phyloP scores from a whole-genome alignment of 2,113 vertebrate species.

The Spermophilus dauricus region DNA sequence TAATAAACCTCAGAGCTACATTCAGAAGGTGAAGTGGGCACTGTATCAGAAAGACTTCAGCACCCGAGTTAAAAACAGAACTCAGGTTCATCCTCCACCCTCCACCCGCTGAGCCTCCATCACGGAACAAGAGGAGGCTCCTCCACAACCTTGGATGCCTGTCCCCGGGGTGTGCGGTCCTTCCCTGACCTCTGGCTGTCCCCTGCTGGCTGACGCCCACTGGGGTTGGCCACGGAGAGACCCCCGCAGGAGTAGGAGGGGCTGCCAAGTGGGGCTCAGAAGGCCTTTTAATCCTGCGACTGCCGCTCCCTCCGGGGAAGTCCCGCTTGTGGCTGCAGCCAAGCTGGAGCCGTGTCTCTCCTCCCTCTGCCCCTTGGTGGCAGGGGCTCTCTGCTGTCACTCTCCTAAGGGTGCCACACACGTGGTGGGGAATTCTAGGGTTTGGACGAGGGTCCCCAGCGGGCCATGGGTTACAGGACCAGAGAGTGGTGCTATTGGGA shows the following conservation, averaged over 20 bases:
- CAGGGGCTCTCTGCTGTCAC: background rate
- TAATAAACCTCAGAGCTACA: too few species aligned
- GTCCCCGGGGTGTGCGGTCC: background rate
- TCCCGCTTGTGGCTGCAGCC: background rate
- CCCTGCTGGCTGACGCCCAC: too few species aligned
- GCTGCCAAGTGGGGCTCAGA: background rate
- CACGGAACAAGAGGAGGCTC: too few species aligned
- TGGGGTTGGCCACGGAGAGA: background rate
- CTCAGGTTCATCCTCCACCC: background rate
- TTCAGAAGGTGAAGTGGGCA: too few species aligned
- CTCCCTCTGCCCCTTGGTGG: background rate
- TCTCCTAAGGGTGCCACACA: background rate
- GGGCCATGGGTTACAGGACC: background rate
- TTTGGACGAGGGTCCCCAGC: background rate
- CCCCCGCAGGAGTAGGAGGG: accelerated
- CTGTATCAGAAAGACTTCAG: background rate
- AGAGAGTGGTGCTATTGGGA: background rate
- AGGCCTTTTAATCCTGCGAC: background rate
- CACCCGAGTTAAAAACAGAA: too few species aligned
- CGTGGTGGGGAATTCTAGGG: background rate
- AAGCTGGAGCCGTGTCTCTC: too few species aligned
- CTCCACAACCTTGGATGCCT: background rate
- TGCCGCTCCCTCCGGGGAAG: background rate
- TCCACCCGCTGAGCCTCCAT: background rate
- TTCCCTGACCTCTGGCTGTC: background rate